These are phyloP conservation scores for Zygogramma bicolorata DNA, from an alignment of 2,888 invertebrate genomes.

Conservation along the genomic window DNA sequence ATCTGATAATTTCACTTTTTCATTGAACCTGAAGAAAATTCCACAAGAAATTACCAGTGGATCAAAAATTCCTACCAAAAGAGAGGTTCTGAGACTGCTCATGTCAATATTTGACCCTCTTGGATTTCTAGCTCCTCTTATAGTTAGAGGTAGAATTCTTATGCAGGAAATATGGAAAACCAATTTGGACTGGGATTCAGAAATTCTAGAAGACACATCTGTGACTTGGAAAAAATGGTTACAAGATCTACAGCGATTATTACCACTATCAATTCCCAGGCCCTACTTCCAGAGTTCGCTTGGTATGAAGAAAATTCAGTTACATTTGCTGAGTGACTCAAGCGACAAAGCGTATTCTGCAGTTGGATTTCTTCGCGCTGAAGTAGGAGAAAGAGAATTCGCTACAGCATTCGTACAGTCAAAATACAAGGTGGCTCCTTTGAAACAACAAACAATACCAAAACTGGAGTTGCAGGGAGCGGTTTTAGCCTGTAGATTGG, in stretches of 20 bases:
- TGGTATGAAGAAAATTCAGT: neutral
- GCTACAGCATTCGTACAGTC: neutral
- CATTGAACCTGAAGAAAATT: neutral
- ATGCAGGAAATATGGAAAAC: conserved; percentile 11
- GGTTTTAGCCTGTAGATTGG: neutral
- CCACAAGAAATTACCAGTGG: neutral
- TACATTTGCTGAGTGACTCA: neutral
- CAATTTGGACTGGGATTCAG: neutral
- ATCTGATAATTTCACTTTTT: neutral
- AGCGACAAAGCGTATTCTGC: neutral
- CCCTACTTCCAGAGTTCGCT: neutral
- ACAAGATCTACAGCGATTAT: neutral
- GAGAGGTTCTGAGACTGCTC: neutral
- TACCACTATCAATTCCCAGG: neutral
- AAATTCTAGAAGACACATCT: neutral
- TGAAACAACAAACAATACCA: neutral
- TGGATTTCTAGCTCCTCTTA: neutral
- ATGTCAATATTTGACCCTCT: conserved; percentile 1
- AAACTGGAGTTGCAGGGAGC: neutral
- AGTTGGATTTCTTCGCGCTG: neutral
- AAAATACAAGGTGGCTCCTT: neutral
- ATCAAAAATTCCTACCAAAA: neutral
- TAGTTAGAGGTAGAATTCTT: neutral
- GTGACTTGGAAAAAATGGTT: neutral
- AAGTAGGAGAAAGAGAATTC: neutral